Conservation (phyloP, 2,797 vertebrate species). For the Ctenopoma kingsleyae region DNA sequence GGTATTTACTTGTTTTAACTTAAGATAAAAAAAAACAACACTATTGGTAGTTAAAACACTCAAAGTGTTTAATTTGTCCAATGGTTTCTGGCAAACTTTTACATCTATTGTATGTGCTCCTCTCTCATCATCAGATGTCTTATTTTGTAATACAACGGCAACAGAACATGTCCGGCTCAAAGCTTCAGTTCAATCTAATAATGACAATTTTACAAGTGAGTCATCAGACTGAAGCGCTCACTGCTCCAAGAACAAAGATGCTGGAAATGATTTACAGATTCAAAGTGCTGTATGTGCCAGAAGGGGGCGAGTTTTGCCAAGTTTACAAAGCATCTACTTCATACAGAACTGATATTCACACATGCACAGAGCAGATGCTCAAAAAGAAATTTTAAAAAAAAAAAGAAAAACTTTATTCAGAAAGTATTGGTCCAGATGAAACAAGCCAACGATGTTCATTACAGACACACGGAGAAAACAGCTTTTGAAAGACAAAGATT, state of each 20-base stretch:
- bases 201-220: constrained; percentile 5
- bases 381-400: constrained; percentile 2
- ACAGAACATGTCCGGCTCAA: constrained; percentile 15
- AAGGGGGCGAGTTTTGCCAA: constrained; percentile 42
- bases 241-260: not conserved
- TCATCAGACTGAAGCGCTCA: not conserved
- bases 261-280: not conserved
- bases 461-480: constrained; percentile 41
- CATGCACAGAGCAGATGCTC: not conserved
- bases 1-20: not conserved
- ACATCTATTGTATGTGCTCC: not conserved
- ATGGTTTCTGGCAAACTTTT: too few species aligned
- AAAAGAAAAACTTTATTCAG: constrained; percentile 47
- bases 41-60: too few species aligned
- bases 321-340: constrained; percentile 11
- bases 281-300: constrained; percentile 17
- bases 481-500: constrained; percentile 13
- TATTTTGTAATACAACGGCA: too few species aligned
- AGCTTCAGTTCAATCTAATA: not conserved
- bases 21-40: too few species aligned
- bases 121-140: not conserved
- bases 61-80: too few species aligned
- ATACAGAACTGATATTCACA: not conserved
- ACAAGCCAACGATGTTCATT: constrained; percentile 41
- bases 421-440: constrained; percentile 43